Conservation (phyloP, 2,797 vertebrate species). For the Bucorvus abyssinicus region DNA sequence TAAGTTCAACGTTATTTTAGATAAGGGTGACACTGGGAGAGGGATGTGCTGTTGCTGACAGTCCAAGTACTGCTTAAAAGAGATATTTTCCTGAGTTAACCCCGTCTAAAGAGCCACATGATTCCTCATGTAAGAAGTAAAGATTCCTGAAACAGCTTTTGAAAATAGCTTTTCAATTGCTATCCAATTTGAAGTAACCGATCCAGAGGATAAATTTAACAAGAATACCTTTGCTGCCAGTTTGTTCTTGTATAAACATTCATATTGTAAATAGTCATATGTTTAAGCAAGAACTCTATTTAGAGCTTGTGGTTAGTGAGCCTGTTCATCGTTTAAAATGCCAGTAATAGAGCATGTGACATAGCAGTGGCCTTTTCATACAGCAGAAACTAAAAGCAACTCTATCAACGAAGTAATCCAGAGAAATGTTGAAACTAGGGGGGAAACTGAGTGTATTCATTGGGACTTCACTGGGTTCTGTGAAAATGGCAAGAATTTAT, state of each 20-base stretch:
- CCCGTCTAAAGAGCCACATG: neutral
- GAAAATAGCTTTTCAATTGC: neutral
- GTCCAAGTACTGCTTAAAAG: neutral
- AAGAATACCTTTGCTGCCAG: neutral
- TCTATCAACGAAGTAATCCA: neutral
- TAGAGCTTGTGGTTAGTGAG: neutral
- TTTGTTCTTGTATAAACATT: conserved; percentile 25
- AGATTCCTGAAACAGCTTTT: neutral
- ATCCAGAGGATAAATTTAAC: conserved; percentile 18
- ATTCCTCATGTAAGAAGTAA: neutral
- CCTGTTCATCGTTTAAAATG: neutral
- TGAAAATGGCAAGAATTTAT: neutral
- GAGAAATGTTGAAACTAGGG: neutral
- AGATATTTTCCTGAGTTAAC: neutral
- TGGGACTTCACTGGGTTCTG: neutral
- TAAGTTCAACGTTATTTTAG: neutral
- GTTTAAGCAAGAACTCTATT: neutral
- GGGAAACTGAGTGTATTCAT: neutral
- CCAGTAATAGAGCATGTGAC: neutral
- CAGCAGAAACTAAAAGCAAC: neutral
- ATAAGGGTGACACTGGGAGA: neutral
- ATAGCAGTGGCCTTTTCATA: neutral
- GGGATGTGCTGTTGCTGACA: neutral
- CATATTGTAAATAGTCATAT: neutral
- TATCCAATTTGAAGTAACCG: neutral